Base-by-base conservation (phyloP, 2,113 vertebrate species). In the Neodontobutis hainanensis region DNA sequence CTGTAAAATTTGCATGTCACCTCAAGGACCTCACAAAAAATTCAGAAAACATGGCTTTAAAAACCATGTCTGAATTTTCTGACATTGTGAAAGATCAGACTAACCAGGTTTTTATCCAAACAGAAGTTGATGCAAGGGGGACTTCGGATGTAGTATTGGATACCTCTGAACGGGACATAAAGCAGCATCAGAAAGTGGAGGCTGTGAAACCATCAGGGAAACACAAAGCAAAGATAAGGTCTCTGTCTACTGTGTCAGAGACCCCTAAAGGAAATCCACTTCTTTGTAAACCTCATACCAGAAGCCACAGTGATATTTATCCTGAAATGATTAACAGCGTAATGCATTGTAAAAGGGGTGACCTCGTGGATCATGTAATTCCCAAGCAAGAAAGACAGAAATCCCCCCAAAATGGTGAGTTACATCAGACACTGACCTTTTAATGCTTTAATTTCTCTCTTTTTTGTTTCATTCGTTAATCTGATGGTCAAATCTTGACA, bases 371-470 rank as follows among this genome's bases (percentile, higher is more conserved):
- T 38, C 91, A 63, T 80, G 88, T 84, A 59, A 94, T 93, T 0
- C 92, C 92, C 36, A 92, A 92, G 70, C 70, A 85, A 80, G 85
- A 85, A 65, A 89, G 76, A 82, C 75, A 81, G 52, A 94, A 85
- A 82, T 43, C 78, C 8, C 15, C 16, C 0, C 91, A 87, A 61
- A 95, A 93, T 93, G 96, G 96, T 98, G 90, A 77, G 74, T 55
- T 19, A 35, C 10, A 43, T 8, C 42, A 43, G 10, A 43, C 42
- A 43, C 5, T 47, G 35, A 27, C 6, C 27, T 45, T 14, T 49
- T 57, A 2, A 46, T 48, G 19, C 19, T 27, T 27, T 27, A 27
- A 27, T 27, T 27, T 27, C 19, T 27, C 19, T 27, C 19, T 27
- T 27, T 27, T 27, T 47, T 49, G 44, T 73, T 40, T 16, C 44